Evolutionary conservation across 1,140 invertebrate genomes (phyloP), one percentile per base, ranked within the genome.

Genomic region (Tetraneura akinire): DNA sequence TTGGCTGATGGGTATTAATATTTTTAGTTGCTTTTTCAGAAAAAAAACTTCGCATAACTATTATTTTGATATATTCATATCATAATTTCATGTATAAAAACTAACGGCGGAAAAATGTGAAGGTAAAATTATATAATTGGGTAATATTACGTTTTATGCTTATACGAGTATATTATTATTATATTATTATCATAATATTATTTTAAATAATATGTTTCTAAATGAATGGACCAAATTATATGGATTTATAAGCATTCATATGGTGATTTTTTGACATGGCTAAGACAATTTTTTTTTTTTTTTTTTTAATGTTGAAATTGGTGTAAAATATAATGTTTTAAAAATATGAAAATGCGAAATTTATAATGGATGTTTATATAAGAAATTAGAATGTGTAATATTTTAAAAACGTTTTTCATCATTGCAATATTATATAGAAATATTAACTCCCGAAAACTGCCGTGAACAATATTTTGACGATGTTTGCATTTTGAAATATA

Each of bases 121-220:
- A 29, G 6, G 47, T 68, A 68, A 23, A 71, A 51, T 71, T 71
- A 51, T 10, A n/a, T 66, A n/a, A n/a, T n/a, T n/a, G n/a, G n/a
- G n/a, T n/a, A n/a, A n/a, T 53, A 53, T 53, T 71, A 29, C 45
- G 37, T 45, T 23, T 9, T 42, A 68, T 18, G 64, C n/a, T n/a
- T 68, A 37, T 45, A 45, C 21, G n/a, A n/a, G n/a, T n/a, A n/a
- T n/a, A n/a, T n/a, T n/a, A n/a, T n/a, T n/a, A n/a, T n/a, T n/a
- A n/a, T n/a, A n/a, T n/a, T n/a, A n/a, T n/a, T n/a, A n/a, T n/a
- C n/a, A n/a, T n/a, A n/a, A n/a, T n/a, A n/a, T n/a, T n/a, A n/a
- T n/a, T n/a, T n/a, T n/a, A n/a, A n/a, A n/a, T n/a, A 14, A 64
- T 37, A 66, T 71, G 68, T 26, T 71, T 47, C 68, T 71, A 51